A percentile compares a stretch with the other conserved stretches of the same genome.
Evolutionary conservation across 2,797 vertebrate species (phyloP).

Genomic region (Onychomys torridus): DNA sequence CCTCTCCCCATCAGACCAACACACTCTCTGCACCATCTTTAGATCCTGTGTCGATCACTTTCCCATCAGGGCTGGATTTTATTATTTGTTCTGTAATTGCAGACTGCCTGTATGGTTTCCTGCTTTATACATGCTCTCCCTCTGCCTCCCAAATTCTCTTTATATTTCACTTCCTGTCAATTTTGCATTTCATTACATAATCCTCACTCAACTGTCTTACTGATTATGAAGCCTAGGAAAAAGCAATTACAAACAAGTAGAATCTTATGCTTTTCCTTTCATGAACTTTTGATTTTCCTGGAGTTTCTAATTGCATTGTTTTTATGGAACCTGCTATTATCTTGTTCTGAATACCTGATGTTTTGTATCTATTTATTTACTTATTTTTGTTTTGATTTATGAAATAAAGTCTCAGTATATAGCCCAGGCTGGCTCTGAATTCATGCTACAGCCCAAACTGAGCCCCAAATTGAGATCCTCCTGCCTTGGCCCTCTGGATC

Average conservation of each 20-base stretch:
- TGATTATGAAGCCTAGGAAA: not conserved
- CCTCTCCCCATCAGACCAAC: rapidly evolving
- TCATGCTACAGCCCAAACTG: not conserved
- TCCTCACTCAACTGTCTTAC: not conserved
- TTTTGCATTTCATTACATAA: not conserved
- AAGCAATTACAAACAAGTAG: not conserved
- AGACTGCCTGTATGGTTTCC: not conserved
- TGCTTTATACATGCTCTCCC: rapidly evolving
- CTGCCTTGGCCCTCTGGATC: not conserved
- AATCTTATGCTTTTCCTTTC: not conserved
- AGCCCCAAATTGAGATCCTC: not conserved
- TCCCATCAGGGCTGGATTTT: not conserved
- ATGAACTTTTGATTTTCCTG: not conserved
- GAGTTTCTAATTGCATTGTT: conserved; percentile 14
- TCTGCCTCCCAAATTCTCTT: not conserved
- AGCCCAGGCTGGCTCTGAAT: not conserved
- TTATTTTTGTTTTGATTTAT: not conserved
- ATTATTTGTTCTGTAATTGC: not conserved
- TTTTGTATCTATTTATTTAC: not conserved
- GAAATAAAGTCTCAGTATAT: not conserved
- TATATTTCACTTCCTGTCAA: not conserved
- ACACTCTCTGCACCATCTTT: rapidly evolving
- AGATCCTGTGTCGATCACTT: not conserved
- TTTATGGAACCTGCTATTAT: not conserved
- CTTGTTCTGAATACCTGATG: not conserved